Evolutionary conservation across 1,140 invertebrate genomes (phyloP).

Genomic region (Centruroides vittatus): DNA sequence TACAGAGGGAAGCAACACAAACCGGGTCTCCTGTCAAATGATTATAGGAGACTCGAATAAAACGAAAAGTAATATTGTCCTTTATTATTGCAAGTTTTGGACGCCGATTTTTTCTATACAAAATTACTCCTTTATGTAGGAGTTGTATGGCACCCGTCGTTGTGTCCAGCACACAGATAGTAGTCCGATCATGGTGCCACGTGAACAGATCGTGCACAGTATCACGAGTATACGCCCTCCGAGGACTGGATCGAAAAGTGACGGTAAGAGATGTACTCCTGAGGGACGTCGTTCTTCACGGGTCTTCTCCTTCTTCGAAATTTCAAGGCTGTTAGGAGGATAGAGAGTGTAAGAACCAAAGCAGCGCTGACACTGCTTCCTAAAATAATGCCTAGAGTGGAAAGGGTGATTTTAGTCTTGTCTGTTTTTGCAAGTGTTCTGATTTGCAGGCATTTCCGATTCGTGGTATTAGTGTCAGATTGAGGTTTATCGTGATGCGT

Average conservation of each 20-base stretch:
- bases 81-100: no score
- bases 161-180: no score
- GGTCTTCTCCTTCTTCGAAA: conserved; percentile 54
- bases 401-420: conserved; percentile 18
- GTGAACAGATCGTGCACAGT: no score
- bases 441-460: conserved; percentile 22
- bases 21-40: no score
- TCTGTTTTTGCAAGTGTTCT: conserved; percentile 16
- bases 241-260: conserved; percentile 31
- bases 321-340: conserved; percentile 67
- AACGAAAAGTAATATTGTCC: no score
- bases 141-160: no score
- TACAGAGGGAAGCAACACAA: no score
- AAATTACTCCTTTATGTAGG: no score
- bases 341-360: conserved; percentile 64
- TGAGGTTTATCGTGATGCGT: conserved; percentile 8
- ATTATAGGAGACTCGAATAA: no score
- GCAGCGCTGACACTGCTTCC: conserved; percentile 70
- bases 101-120: no score
- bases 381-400: conserved; percentile 55
- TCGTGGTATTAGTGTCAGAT: conserved; percentile 9
- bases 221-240: conserved; percentile 18
- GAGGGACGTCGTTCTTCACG: conserved; percentile 30
- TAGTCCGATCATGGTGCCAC: no score
- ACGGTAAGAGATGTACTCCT: conserved; percentile 58